These are phyloP conservation scores for Sigmodon hispidus DNA, from an alignment of 2,113 vertebrate genomes.

Conservation along the genomic window DNA sequence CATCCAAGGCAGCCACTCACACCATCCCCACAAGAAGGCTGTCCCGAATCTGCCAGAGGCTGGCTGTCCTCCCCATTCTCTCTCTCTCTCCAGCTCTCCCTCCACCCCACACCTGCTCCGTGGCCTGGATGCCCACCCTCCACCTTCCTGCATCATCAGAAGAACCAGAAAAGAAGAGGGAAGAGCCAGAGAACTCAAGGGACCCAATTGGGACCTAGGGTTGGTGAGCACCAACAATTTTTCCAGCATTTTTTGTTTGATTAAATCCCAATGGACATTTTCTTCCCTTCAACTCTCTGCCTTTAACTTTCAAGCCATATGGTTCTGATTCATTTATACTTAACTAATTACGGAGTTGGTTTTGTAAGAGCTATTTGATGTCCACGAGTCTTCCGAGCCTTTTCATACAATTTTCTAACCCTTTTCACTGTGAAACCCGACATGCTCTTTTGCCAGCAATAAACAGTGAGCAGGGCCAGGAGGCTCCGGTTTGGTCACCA, in stretches of 20 bases:
- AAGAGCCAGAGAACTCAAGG: background rate
- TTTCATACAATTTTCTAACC: conserved; percentile 77
- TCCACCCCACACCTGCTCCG: background rate
- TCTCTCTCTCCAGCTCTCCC: background rate
- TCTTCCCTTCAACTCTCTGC: conserved; percentile 68
- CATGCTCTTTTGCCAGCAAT: conserved; percentile 61
- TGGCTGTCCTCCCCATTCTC: background rate
- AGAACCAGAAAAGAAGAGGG: background rate
- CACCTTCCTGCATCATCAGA: background rate
- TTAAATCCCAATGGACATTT: conserved; percentile 78
- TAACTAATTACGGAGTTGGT: conserved; percentile 80
- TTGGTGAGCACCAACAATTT: conserved; percentile 65
- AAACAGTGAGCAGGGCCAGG: conserved; percentile 62
- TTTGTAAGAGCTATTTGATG: conserved; percentile 82
- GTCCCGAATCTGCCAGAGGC: background rate
- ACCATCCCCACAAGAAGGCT: background rate
- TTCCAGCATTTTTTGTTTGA: conserved; percentile 77
- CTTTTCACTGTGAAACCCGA: conserved; percentile 73
- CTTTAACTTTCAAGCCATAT: conserved; percentile 78
- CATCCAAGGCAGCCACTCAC: background rate
- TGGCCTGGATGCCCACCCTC: accelerated
- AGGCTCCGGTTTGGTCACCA: conserved; percentile 66
- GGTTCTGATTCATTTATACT: conserved; percentile 82
- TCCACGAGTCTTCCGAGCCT: conserved; percentile 70
- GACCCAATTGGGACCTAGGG: conserved; percentile 48